Evolutionary conservation across 2,797 vertebrate species (phyloP), one percentile per base, ranked within the genome.

Genomic region (Ambastaia sidthimunki): DNA sequence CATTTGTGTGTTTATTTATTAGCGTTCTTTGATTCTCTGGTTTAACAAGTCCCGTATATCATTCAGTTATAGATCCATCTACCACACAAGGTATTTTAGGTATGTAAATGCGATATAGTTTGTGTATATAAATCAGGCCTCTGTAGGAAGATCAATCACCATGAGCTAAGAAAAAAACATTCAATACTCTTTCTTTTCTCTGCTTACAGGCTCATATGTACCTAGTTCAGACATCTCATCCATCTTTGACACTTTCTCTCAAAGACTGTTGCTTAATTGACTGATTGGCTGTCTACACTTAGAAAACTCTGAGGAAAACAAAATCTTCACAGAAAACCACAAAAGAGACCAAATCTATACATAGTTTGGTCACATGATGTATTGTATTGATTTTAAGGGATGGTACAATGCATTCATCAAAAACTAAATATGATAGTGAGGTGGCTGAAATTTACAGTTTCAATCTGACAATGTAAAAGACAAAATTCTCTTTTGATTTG

Each of bases 211-310:
- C 21, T 55, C 31, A 52, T 71, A 74, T 76, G 76, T 74, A 80
- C 80, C 31, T 81, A 76, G 16, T 37, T 59, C 16, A 73, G 68
- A 82, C 66, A 18, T 60, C 62, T 80, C 75, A 72, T 85, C 80
- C 81, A 65, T 85, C 82, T 83, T 76, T 76, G 19, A 77, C 88
- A 87, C 82, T 82, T 71, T 78, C 60, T 82, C 44, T 78, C 60
- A 47, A 83, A 71, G 71, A 25, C 62, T 55, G 80, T 25, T 86
- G 66, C 37, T 41, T 10, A 87, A 87, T 80, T 86, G 77, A 88
- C 80, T 76, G 81, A 88, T 87, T 85, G 82, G 80, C 74, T 80
- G 50, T 31, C 70, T 55, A 60, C 63, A 76, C 52, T 47, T 72
- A 82, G 66, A 83, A 81, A 72, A 54, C 28, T 28, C 28, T 28